These are phyloP conservation scores for Grammomys dolichurus DNA, from an alignment of 2,113 vertebrate species.

Conservation along the genomic window DNA sequence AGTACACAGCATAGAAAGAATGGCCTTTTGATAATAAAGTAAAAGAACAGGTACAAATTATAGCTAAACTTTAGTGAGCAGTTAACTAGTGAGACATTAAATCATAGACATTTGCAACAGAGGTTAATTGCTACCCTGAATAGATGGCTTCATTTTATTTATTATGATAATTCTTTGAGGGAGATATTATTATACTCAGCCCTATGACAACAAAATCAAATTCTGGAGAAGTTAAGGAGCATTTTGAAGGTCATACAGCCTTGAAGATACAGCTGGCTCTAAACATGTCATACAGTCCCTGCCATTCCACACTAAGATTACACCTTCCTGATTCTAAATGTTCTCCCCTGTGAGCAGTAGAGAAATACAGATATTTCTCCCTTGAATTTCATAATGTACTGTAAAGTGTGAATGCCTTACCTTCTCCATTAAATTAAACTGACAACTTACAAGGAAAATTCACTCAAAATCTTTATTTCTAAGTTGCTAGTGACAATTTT, in stretches of 20 bases:
- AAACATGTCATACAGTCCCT: neutral
- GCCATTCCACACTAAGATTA: neutral
- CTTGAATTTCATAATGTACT: neutral
- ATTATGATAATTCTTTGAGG: neutral
- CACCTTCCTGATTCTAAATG: neutral
- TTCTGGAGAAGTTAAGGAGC: neutral
- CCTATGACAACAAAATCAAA: neutral
- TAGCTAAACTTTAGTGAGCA: neutral
- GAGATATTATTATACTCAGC: neutral
- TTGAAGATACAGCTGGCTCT: neutral
- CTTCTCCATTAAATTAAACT: neutral
- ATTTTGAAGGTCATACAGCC: neutral
- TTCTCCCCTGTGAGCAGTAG: neutral
- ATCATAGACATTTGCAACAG: neutral
- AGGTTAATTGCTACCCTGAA: neutral
- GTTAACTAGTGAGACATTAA: neutral
- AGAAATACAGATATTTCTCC: neutral
- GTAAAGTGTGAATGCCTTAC: neutral
- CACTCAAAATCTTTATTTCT: constrained; percentile 9
- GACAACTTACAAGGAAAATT: neutral
- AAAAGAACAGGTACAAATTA: neutral
- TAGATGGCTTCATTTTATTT: constrained; percentile 11
- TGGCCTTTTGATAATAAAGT: neutral
- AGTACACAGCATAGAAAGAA: neutral
- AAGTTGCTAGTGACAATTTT: neutral